Base-by-base conservation (phyloP, 2,113 vertebrate species). In the Eurystomus gularis region DNA sequence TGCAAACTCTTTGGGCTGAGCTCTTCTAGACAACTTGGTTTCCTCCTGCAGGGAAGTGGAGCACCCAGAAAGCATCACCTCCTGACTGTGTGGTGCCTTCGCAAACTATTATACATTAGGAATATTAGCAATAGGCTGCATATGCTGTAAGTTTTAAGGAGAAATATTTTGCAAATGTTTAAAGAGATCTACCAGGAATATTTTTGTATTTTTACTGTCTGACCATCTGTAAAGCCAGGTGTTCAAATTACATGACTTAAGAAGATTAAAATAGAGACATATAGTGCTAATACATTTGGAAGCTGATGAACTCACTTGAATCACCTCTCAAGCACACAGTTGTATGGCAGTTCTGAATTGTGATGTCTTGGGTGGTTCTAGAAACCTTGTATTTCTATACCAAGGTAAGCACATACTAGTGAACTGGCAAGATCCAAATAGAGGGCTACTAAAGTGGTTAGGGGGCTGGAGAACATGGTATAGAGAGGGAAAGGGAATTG, bases 141-240 rank as follows among this genome's bases (percentile, higher is more conserved):
- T 37, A 61, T 39, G 58, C 71, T 85, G 0, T 69, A 73, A 77
- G 58, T 93, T 96, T 80, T 86, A 88, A 72, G 79, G 75, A 92
- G 79, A 57, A 15, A 65, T 84, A 42, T 89, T 94, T 93, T 94
- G 61, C 86, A 93, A 95, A 92, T 89, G 88, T 84, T 95, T 94
- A 82, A 96, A 68, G 90, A 96, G 90, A 93, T 75, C 80, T 65
- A 94, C n/a, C 14, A 68, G 88, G 77, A 84, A 86, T 84, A 71
- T 93, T 84, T 93, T 90, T 82, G 79, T 88, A 52, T 71, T 94
- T 92, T 95, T 71, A 55, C 40, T 65, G 44, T 71, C 80, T 95
- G 77, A 55, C 83, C 80, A 91, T 93, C 94, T 96, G 86, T 69
- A 95, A 97, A 95, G 10, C 80, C 77, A 96, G 91, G 86, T 94